Base-by-base conservation (phyloP, 2,797 vertebrate species). In the Acanthurus lineatus region DNA sequence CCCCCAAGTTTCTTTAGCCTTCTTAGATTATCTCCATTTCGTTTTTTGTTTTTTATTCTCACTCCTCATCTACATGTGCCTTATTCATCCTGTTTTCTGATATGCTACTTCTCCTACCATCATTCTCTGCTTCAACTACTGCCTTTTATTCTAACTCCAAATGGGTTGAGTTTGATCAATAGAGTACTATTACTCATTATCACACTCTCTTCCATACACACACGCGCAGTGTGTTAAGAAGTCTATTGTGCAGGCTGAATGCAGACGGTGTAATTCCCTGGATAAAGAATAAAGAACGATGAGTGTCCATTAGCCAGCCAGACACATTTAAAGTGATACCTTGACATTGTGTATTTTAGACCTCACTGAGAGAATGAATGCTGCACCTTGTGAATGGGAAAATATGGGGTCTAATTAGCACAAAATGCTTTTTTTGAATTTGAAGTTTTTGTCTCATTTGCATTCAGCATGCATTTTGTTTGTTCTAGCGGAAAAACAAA, bases 161-260 rank as follows among this genome's bases (percentile, higher is more conserved):
- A 93, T 92, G 91, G 91, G 79, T 83, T 72, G 85, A 93, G 91
- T 86, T 88, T 89, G 91, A 94, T 94, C 93, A 93, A 94, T 94
- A 91, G 89, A 74, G 78, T 83, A 79, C 81, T 88, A 80, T 35
- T 79, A 77, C 89, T 93, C 90, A 93, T 93, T 91, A 92, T 90
- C 75, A 86, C 89, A 68, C 85, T 77, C 86, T 64, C 49, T 38
- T 64, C 25, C 61, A 71, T 64, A 61, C 63, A 53, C 59, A 69
- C 53, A 35, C 69, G 25, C 59, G 5, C 68, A 25, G 49, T 48
- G 85, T 86, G 85, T 87, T 90, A 89, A 90, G 79, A 84, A 89
- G 81, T 87, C 92, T 71, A 91, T 93, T 94, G 90, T 94, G 90
- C 54, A 45, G 73, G 65, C 76, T 93, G 85, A 93, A 93, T 91